These are phyloP conservation scores for Lycodopsis pacificus DNA, from an alignment of 2,797 vertebrate genomes.

Conservation along the genomic window DNA sequence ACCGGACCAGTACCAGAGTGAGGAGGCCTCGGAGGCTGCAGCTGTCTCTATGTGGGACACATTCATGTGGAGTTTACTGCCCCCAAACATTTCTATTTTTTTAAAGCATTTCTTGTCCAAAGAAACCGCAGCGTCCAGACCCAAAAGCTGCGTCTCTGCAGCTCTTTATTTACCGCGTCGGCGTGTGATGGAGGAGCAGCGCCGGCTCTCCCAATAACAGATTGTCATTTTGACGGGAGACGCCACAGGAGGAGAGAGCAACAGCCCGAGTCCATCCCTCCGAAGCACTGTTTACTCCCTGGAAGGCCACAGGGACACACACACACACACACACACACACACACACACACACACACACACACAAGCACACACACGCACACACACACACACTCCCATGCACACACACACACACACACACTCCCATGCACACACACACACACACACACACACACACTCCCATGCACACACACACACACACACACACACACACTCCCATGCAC, in stretches of 20 bases:
- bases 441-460: too few species aligned
- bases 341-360: slow-evolving; percentile 36
- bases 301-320: slow-evolving; percentile 47
- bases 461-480: too few species aligned
- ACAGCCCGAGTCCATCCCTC: slow-evolving; percentile 74
- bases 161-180: slow-evolving; percentile 74
- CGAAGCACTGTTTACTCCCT: slow-evolving; percentile 77
- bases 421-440: too few species aligned
- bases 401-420: too few species aligned
- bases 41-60: background rate
- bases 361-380: slow-evolving; percentile 3
- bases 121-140: slow-evolving; percentile 4
- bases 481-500: too few species aligned
- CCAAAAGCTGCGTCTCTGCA: background rate
- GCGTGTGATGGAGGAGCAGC: slow-evolving; percentile 71
- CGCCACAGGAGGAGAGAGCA: slow-evolving; percentile 74
- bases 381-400: too few species aligned
- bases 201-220: slow-evolving; percentile 75
- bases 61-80: slow-evolving; percentile 43
- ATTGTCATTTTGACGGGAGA: slow-evolving; percentile 79
- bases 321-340: background rate
- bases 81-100: slow-evolving; percentile 24
- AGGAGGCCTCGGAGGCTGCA: slow-evolving; percentile 47
- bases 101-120: slow-evolving; percentile 36
- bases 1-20: slow-evolving; percentile 4